Base-by-base conservation (phyloP, 2,797 vertebrate species). In the Okamejei kenojei region DNA sequence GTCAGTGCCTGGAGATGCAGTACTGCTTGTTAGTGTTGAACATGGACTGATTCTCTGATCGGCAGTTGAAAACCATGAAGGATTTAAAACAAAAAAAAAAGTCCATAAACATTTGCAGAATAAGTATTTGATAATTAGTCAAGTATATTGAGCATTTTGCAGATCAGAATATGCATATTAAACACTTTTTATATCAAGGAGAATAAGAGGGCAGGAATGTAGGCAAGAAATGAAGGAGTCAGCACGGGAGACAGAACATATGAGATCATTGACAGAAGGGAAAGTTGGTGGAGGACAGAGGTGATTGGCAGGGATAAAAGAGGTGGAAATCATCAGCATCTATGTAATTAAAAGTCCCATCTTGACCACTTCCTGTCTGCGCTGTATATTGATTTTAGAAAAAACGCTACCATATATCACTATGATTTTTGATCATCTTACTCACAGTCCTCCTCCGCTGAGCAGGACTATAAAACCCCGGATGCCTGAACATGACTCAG, bases 21-120 rank as follows among this genome's bases (percentile, higher is more conserved):
- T 99, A 97, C 98, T 99, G 97, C 98, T 98, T 35, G 98, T 99
- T 93, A 99, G 97, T 0, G 98, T 99, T 93, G 98, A 99, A 92
- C 98, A 99, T 54, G 98, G 98, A 91, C 98, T 99, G 96, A 98
- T 97, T 35, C 98, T 98, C 95, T 97, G 98, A 95, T 97, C 98
- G 94, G 97, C 95, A 68, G 96, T 96, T 63, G 96, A 96, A 95
- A 97, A 97, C 98, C 99, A 95, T 95, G 93, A 93, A 94, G 95
- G 94, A 13, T 11, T 94, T 93, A 95, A 32, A 91, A 74, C 32
- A 74, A 35, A 92, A 74, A 68, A 68, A 13, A 26, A 74, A 6
- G 26, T 91, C 35, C 0, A n/a, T 11, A 54, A 92, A 76, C 2
- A 92, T 76, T 58, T 29, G 8, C 13, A 92, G 38, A 76, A 92